phyloP scores from a whole-genome alignment of 2,888 invertebrate species.

The Nomada flava region DNA sequence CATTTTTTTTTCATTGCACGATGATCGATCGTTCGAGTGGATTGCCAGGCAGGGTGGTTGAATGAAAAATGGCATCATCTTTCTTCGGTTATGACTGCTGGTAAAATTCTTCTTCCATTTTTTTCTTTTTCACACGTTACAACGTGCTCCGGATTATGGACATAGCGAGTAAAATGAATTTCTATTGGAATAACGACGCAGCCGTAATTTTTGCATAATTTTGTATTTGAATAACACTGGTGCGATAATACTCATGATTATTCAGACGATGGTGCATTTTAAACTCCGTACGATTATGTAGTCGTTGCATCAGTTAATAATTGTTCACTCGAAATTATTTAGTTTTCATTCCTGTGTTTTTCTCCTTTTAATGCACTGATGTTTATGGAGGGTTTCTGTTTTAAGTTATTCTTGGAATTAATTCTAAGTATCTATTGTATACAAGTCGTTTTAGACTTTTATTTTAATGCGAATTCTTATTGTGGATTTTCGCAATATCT shows the following conservation, averaged over 20 bases:
- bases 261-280: background rate
- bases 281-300: background rate
- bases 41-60: conserved; percentile 12
- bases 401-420: too few species aligned
- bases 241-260: background rate
- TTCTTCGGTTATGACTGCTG: conserved; percentile 19
- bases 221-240: conserved; percentile 10
- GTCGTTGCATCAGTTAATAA: background rate
- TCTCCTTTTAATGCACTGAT: too few species aligned
- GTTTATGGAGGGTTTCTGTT: too few species aligned
- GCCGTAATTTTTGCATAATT: conserved; percentile 7
- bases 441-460: too few species aligned
- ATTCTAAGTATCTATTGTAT: too few species aligned
- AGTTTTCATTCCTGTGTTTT: too few species aligned
- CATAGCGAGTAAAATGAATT: conserved; percentile 14
- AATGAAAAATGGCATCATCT: conserved; percentile 36
- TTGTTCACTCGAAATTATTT: background rate
- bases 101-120: conserved; percentile 18
- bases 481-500: too few species aligned
- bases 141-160: background rate
- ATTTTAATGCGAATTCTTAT: too few species aligned
- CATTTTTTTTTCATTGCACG: conserved; percentile 32
- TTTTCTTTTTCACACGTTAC: background rate
- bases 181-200: conserved; percentile 8
- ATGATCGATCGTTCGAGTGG: conserved; percentile 41